Evolutionary conservation across 1,140 invertebrate species (phyloP).

Genomic region (Apolygus lucorum): DNA sequence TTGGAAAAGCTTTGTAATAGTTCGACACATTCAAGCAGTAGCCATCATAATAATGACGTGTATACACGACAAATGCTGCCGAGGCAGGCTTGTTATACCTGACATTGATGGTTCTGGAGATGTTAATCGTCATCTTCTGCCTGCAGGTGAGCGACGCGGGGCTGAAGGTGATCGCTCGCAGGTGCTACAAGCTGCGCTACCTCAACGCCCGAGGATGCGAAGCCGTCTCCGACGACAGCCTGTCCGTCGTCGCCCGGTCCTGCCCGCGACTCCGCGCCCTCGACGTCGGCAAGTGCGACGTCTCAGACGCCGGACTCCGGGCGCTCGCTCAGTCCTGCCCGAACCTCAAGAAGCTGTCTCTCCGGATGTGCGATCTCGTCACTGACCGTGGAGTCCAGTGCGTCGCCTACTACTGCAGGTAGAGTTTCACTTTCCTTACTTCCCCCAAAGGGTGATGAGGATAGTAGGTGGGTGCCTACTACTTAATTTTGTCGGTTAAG

Average conservation of each 20-base stretch:
- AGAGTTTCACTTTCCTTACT: no score
- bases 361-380: constrained; percentile 80
- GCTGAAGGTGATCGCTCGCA: constrained; percentile 72
- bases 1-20: no score
- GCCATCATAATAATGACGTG: no score
- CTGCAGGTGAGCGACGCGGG: constrained; percentile 60
- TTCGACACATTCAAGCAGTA: no score
- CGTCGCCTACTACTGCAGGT: constrained; percentile 68
- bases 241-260: constrained; percentile 69
- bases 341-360: constrained; percentile 78
- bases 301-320: constrained; percentile 75
- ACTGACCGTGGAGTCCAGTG: constrained; percentile 78
- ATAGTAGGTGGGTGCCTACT: no score
- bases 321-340: constrained; percentile 79
- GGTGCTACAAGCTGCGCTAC: constrained; percentile 79
- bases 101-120: no score
- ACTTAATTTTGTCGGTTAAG: no score
- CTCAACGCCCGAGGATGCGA: constrained; percentile 85
- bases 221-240: constrained; percentile 80
- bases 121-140: no score
- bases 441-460: no score
- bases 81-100: no score
- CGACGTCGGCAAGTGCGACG: constrained; percentile 86
- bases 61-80: no score
- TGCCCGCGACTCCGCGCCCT: constrained; percentile 74